Evolutionary conservation across 2,113 vertebrate genomes (phyloP), one percentile per base, ranked within the genome.

Genomic region (Lipotes vexillifer): DNA sequence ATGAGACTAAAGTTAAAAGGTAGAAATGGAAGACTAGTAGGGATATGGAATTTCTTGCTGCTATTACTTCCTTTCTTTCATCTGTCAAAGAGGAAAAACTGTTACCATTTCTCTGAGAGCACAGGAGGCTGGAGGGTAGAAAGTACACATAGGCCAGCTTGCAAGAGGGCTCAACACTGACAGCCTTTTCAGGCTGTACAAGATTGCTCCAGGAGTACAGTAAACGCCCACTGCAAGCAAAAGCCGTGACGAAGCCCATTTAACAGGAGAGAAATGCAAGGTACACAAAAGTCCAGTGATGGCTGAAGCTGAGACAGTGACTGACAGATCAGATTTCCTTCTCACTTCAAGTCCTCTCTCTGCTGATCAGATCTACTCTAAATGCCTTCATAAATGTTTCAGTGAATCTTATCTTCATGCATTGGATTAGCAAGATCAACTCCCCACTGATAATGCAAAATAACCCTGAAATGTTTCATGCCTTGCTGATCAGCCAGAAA

Each of bases 341-440:
- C 80, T 49, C 80, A 21, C 77, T 80, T 72, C 46, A 88, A 71
- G 81, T 38, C 49, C 27, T 75, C 81, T 83, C 92, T 96, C 66
- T n/a, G 57, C 71, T 83, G 66, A 88, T 82, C 61, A 93, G 63
- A 90, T 93, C 89, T 75, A 65, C 89, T 90, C 91, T 49, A 96
- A 87, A 69, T 81, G 88, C 80, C 97, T 98, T 97, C 94, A 98
- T 97, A 96, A 98, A 97, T 97, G 97, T 98, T 96, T 97, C 8
- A 44, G 88, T 92, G 66, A 98, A 93, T 95, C 90, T 95, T 88
- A 97, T 98, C 95, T 97, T 97, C 96, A 68, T 82, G 96, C 97
- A 82, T 0, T 0, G 84, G 97, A 95, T 94, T 97, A 89, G 98
- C 93, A 86, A 97, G 95, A 90, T 77, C 71, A 96, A 69, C 83